Conservation (phyloP, 2,888 invertebrate species). For the Torymus texanus region DNA sequence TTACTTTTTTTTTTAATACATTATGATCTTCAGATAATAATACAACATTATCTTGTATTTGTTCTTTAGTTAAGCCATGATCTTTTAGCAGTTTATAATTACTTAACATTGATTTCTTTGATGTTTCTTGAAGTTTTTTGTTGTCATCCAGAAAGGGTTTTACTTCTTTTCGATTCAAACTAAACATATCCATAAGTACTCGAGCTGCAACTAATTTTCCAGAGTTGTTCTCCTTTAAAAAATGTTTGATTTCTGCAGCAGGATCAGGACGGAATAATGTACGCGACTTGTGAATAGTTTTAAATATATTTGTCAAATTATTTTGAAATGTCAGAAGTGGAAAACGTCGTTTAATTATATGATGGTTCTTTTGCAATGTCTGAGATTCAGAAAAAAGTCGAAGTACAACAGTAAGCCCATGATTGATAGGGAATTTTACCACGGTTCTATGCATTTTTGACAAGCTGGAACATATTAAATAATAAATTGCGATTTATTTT, state of each 20-base stretch:
- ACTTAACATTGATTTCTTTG: constrained; percentile 24
- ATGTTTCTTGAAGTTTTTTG: background rate
- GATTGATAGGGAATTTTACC: constrained; percentile 21
- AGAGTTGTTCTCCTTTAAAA: constrained; percentile 14
- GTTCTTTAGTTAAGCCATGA: constrained; percentile 11
- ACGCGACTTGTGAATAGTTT: constrained; percentile 12
- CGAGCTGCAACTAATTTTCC: background rate
- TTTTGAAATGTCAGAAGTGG: constrained; percentile 18
- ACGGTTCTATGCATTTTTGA: constrained; percentile 20
- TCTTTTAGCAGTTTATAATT: constrained; percentile 26
- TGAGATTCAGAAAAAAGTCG: constrained; percentile 5
- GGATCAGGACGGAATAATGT: background rate
- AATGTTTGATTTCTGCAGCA: constrained; percentile 11
- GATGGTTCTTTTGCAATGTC: background rate
- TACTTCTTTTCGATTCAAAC: constrained; percentile 1
- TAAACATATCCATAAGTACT: constrained; percentile 23
- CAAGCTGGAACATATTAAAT: background rate
- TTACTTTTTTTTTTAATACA: constrained; percentile 23
- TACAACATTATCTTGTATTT: constrained; percentile 28
- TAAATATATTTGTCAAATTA: constrained; percentile 38
- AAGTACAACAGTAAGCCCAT: constrained; percentile 2
- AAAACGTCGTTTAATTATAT: background rate
- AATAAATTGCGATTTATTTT: constrained; percentile 4
- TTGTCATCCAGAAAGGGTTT: constrained; percentile 3
- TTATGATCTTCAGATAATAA: constrained; percentile 22